Evolutionary conservation across 2,113 vertebrate genomes (phyloP), one percentile per base, ranked within the genome.

Genomic region (Calidris pygmaea): DNA sequence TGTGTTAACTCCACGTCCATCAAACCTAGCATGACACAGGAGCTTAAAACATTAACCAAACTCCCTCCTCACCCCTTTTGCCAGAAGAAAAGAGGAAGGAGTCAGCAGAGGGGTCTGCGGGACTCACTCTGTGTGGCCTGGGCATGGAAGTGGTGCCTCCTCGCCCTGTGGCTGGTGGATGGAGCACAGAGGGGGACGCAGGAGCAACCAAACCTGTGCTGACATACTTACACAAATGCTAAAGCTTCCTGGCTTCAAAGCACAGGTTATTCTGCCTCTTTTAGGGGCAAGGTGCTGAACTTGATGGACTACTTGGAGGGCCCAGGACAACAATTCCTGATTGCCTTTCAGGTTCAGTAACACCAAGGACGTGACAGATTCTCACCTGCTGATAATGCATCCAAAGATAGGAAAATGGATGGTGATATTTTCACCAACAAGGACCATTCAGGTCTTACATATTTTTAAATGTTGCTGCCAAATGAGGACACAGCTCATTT

Each of bases 231-330:
- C 0, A 3, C 19, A 89, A 71, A 88, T 53, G 66, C 34, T 87
- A 52, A 77, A 78, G 34, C 60, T 74, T 34, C 50, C 39, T 71
- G 29, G 34, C 76, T 90, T 92, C 76, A 92, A 80, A 92, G 88
- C 65, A 65, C n/a, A 24, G 53, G 47, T 84, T 93, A 89, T 71
- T 84, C 60, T 56, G 17, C 53, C 34, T 85, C 30, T 85, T 65
- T 78, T 48, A 87, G 58, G 35, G 70, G 24, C 60, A 84, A 77
- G 76, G 41, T 73, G 65, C 53, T 94, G 83, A 81, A 85, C 70
- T 70, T 58, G 43, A 70, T 73, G 20, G 41, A 68, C 80, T 74
- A 16, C 60, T 62, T 77, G 24, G 11, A 56, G 90, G 73, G 60
- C 65, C 48, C 53, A 65, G 66, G 18, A 68, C 0, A 1, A 7